Base-by-base conservation (phyloP, 2,888 invertebrate genomes). In the Andrena hattorfiana region DNA sequence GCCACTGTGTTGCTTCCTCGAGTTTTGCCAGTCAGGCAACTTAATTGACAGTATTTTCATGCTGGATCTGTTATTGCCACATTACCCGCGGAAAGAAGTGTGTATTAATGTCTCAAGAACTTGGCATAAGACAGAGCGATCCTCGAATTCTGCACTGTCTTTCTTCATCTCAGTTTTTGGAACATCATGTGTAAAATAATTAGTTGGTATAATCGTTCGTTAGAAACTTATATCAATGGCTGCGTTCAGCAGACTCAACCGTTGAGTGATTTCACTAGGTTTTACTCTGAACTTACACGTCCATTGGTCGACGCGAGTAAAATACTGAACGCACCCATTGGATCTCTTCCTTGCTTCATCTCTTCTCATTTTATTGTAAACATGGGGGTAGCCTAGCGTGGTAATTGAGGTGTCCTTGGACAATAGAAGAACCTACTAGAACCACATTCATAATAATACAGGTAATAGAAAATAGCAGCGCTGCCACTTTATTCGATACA, bases 391-490 rank as follows among this genome's bases (percentile, higher is more conserved):
- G 23, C 3, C 56, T 56, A 10, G 56, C 4, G 23, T 56, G 20
- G 20, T 8, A 3, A 56, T 20, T 56, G 20, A 1, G 3, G n/a
- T 8, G 10, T 54, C 8, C 20, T 54, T 54, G 7, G 51, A 51
- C n/a, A n/a, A 51, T n/a, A 51, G 7, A 32, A 32, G 32, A 5
- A n/a, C 30, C 7, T 30, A 30, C 10, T 2, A 7, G 13, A 8
- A 23, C 20, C 16, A 48, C 16, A 48, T 13, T 3, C 20, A 60
- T 3, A 32, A 63, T 63, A 8, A 75, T 62, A 67, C 56, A 70
- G 64, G 28, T 81, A 77, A 75, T 85, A 85, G 54, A 88, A 89
- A 81, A 86, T 86, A 83, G 66, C 82, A 86, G 78, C 69, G 71
- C 60, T 70, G 86, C 72, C 30, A 81, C 70, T 84, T 82, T 85